Conservation (phyloP, 2,797 vertebrate species). For the Schizopygopsis pylzovi region DNA sequence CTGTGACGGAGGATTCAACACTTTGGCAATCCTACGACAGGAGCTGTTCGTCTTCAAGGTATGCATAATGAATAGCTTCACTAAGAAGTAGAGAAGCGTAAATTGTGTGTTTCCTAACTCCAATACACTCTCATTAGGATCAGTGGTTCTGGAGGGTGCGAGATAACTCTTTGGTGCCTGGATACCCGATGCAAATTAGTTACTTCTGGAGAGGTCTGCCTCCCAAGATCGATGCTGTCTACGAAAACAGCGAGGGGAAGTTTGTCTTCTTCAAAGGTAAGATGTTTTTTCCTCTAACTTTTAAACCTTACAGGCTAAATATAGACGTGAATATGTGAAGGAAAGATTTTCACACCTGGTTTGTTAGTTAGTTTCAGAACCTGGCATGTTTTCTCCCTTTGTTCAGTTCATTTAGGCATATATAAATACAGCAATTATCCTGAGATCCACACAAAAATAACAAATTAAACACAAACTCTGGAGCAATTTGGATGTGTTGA, state of each 20-base stretch:
- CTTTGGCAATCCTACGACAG: constrained; percentile 93
- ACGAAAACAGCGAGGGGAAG: constrained; percentile 97
- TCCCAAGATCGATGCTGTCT: constrained; percentile 95
- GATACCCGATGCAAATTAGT: constrained; percentile 98
- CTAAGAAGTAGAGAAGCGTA: not conserved
- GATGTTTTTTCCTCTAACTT: constrained; percentile 20
- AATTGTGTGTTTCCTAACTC: not conserved
- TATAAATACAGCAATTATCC: not conserved
- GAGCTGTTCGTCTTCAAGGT: constrained; percentile 99
- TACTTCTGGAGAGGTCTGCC: constrained; percentile 97
- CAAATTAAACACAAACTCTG: not conserved
- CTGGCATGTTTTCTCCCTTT: not conserved
- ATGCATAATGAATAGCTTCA: constrained; percentile 6
- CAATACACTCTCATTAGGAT: constrained; percentile 80
- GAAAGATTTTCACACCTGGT: not conserved
- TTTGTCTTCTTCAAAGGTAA: constrained; percentile 99
- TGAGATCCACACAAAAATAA: not conserved
- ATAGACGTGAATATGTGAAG: not conserved
- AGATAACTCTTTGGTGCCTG: constrained; percentile 96
- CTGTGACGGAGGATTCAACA: constrained; percentile 99
- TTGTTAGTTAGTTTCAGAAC: not conserved
- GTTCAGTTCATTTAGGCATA: not conserved
- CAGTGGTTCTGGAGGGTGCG: constrained; percentile 99
- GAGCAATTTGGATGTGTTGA: not conserved
- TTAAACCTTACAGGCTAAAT: constrained; percentile 1